Percentiles rank a stretch among this genome's conserved stretches.
Evolutionary conservation across 2,888 invertebrate species (phyloP).

Genomic region (Ecliptopera silaceata): DNA sequence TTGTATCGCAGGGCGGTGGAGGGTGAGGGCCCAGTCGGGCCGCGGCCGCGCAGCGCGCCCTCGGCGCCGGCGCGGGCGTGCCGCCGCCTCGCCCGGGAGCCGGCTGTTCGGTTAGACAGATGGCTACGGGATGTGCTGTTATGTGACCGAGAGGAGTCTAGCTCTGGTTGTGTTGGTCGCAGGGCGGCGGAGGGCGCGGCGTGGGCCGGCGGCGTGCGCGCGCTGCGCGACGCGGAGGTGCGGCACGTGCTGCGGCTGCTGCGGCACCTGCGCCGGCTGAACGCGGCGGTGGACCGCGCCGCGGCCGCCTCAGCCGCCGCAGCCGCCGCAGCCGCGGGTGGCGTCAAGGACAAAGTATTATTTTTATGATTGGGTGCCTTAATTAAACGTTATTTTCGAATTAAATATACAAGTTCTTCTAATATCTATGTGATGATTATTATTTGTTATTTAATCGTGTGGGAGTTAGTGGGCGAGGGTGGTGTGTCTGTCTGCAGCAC

Average conservation of each 20-base stretch:
- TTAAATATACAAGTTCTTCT: too few relatives aligned
- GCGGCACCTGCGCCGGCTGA: conserved; percentile 58
- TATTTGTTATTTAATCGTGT: too few relatives aligned
- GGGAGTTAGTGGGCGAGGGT: too few relatives aligned
- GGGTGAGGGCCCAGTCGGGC: too few relatives aligned
- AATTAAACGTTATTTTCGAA: background rate
- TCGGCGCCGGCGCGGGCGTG: too few relatives aligned
- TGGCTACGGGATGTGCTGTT: background rate
- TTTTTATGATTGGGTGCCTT: background rate
- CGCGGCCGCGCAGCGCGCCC: too few relatives aligned
- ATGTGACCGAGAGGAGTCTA: background rate
- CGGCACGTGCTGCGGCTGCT: conserved; percentile 59
- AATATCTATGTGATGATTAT: too few relatives aligned
- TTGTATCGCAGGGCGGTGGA: too few relatives aligned
- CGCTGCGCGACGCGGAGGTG: conserved; percentile 61
- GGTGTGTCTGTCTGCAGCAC: too few relatives aligned
- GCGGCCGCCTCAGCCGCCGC: background rate
- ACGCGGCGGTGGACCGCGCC: conserved; percentile 53
- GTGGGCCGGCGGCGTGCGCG: conserved; percentile 56
- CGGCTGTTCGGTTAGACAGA: too few relatives aligned
- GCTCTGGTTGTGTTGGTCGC: background rate
- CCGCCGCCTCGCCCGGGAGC: too few relatives aligned
- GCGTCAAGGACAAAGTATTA: background rate
- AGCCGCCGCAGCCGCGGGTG: background rate
- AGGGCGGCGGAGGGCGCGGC: conserved; percentile 9